Percentiles rank a stretch among this genome's conserved stretches.
These are phyloP conservation scores for Lutjanus campechanus DNA, from an alignment of 2,797 vertebrate genomes.

Conservation along the genomic window DNA sequence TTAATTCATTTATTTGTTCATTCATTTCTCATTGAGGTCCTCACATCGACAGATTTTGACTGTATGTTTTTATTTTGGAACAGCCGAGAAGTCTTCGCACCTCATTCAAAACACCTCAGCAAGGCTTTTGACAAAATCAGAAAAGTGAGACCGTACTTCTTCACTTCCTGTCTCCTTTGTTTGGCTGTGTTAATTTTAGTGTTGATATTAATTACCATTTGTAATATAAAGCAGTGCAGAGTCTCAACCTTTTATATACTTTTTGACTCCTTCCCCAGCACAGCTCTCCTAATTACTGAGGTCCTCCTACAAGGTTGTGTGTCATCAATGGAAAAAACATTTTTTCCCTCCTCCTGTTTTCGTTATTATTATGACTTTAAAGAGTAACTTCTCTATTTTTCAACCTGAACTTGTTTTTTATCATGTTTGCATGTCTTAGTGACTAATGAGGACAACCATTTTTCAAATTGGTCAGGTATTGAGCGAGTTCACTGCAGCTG, in stretches of 20 bases:
- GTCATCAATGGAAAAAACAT: background rate
- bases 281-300: background rate
- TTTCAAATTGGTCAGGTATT: no score
- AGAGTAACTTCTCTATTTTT: no score
- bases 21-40: background rate
- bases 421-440: no score
- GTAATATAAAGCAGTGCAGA: background rate
- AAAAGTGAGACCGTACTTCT: background rate
- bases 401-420: no score
- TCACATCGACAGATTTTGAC: accelerated
- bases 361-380: background rate
- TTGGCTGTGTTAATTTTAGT: background rate
- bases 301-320: background rate
- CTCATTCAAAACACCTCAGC: background rate
- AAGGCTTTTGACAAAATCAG: background rate
- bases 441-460: no score
- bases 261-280: background rate
- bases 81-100: background rate
- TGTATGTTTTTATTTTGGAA: background rate
- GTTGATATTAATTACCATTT: background rate
- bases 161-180: background rate
- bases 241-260: background rate
- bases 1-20: background rate
- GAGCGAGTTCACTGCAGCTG: no score
- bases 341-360: background rate